A percentile compares a stretch with the other conserved stretches of the same genome.
Conservation (phyloP, 2,888 invertebrate genomes). For the Sepiola atlantica region DNA sequence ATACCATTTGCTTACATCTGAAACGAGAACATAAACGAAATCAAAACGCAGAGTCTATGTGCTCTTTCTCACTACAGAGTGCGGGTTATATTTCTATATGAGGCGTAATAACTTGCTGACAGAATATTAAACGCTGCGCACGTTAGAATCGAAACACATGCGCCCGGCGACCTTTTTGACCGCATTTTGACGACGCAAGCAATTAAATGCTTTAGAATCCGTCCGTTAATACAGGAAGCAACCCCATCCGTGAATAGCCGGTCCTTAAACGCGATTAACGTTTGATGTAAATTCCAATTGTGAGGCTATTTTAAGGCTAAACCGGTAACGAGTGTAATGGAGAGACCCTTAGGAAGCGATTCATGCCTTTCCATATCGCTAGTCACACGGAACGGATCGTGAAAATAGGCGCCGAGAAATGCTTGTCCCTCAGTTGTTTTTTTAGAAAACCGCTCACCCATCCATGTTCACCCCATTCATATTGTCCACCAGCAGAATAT, state of each 20-base stretch:
- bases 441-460: not conserved
- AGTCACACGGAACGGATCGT: not conserved
- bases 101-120: not conserved
- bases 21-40: not conserved
- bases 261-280: not conserved
- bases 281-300: not conserved
- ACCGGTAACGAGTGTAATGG: slow-evolving; percentile 8
- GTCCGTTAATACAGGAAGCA: not conserved
- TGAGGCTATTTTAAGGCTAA: not conserved
- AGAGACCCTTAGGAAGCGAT: not conserved
- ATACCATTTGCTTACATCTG: not conserved
- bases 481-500: not conserved
- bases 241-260: not conserved
- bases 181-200: not conserved
- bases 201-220: not conserved
- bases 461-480: not conserved
- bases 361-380: not conserved
- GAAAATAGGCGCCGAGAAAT: not conserved
- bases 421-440: not conserved
- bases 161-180: not conserved
- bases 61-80: not conserved
- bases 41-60: too few species aligned
- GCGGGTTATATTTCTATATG: not conserved
- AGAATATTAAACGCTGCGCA: not conserved
- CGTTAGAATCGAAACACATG: not conserved